Evolutionary conservation across 2,113 vertebrate genomes (phyloP).

Genomic region (Henicopernis longicauda): DNA sequence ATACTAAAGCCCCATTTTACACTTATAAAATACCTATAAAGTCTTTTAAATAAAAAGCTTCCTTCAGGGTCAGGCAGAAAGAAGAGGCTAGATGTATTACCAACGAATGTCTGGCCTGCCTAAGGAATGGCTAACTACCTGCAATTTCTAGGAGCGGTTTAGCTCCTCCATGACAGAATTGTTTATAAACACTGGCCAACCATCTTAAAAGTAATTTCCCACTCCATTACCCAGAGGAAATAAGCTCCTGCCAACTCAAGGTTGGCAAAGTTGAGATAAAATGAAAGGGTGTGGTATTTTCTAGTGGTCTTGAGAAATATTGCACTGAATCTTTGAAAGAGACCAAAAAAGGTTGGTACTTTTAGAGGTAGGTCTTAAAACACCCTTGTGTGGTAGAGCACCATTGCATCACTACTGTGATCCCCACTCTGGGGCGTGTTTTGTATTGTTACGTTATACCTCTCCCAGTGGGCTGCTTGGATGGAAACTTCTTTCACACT

Average conservation of each 20-base stretch:
- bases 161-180: not conserved
- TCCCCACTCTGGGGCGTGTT: not conserved
- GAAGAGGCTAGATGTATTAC: not conserved
- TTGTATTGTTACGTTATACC: not conserved
- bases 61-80: not conserved
- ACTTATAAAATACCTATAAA: not conserved
- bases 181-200: not conserved
- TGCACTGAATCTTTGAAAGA: not conserved
- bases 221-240: not conserved
- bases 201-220: not conserved
- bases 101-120: not conserved
- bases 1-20: not conserved
- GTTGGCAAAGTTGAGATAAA: not conserved
- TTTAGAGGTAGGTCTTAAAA: not conserved
- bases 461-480: not conserved
- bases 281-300: not conserved
- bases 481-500: not conserved
- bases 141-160: not conserved
- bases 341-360: not conserved
- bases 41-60: not conserved
- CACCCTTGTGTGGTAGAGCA: not conserved
- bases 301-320: not conserved
- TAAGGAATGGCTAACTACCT: not conserved
- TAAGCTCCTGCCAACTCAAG: not conserved
- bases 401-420: accelerated